Base-by-base conservation (phyloP, 2,797 vertebrate genomes). In the Cyprinella venusta region DNA sequence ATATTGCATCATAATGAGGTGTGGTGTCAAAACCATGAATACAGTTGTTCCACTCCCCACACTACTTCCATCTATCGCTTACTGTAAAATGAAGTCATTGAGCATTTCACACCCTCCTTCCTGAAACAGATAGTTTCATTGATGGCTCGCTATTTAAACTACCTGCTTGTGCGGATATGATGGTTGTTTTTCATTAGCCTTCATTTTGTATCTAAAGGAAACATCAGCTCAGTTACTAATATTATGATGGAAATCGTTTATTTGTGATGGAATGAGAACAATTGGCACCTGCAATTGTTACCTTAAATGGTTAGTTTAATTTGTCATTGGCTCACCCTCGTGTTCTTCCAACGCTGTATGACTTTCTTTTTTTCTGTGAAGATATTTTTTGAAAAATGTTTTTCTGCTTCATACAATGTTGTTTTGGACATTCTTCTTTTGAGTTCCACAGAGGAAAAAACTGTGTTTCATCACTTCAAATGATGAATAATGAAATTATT, bases 81-180 rank as follows among this genome's bases (percentile, higher is more conserved):
- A 89, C 88, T 87, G 86, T 89, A 89, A 88, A 70, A 76, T 87
- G 72, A 88, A 87, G 84, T 88, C 86, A 86, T 84, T 86, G 79
- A 84, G 54, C 48, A 36, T 68, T 86, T 80, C 26, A 75, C 42
- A 63, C 59, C 69, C 77, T 67, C 18, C 81, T 85, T 82, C 80
- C 76, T 82, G 80, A 86, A 81, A 84, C 26, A 67, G 64, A 21
- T 48, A 78, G 56, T 54, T 64, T 80, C 36, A 82, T 7, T 45
- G 52, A 82, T 52, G 61, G 61, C 54, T 54, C 56, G 50, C 16
- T 19, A 21, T 63, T 85, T 16, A 69, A 40, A 45, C 64, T 63
- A 65, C 15, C 33, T 50, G 30, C 16, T 26, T 48, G 33, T 72
- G 38, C 38, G 72, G 63, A 86, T 83, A 26, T 83, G 18, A 72